Evolutionary conservation across 1,140 invertebrate species (phyloP).

Genomic region (Meloidogyne chitwoodi): DNA sequence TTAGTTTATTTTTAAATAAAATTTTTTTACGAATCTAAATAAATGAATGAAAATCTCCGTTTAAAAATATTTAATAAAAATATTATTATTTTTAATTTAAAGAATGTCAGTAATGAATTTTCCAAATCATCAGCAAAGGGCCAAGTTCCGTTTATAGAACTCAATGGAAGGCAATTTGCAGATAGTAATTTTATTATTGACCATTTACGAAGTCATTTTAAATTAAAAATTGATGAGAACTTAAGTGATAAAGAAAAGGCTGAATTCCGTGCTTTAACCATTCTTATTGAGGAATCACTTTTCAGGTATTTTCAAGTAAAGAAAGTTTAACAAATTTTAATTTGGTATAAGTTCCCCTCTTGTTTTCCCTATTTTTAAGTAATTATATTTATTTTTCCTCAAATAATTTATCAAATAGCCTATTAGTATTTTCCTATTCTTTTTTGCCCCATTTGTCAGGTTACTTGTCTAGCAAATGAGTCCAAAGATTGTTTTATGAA

Average conservation of each 20-base stretch:
- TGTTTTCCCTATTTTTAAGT: too few species aligned
- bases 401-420: neutral
- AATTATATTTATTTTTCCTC: too few species aligned
- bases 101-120: neutral
- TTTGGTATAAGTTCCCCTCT: too few species aligned
- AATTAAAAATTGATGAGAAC: constrained; percentile 74
- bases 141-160: constrained; percentile 76
- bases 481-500: too few species aligned
- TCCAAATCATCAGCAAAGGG: constrained; percentile 64
- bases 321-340: too few species aligned
- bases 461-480: neutral
- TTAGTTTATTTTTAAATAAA: neutral
- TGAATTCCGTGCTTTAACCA: constrained; percentile 81
- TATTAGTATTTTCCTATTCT: neutral
- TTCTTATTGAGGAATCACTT: constrained; percentile 73
- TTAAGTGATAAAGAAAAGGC: constrained; percentile 74
- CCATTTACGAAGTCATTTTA: constrained; percentile 74
- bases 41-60: too few species aligned
- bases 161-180: constrained; percentile 88
- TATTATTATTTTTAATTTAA: neutral
- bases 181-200: constrained; percentile 83
- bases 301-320: constrained; percentile 39
- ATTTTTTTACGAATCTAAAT: too few species aligned
- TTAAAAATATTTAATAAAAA: too few species aligned
- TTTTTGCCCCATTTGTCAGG: neutral